phyloP scores from a whole-genome alignment of 2,888 invertebrate genomes.

The Drosophila koepferae region DNA sequence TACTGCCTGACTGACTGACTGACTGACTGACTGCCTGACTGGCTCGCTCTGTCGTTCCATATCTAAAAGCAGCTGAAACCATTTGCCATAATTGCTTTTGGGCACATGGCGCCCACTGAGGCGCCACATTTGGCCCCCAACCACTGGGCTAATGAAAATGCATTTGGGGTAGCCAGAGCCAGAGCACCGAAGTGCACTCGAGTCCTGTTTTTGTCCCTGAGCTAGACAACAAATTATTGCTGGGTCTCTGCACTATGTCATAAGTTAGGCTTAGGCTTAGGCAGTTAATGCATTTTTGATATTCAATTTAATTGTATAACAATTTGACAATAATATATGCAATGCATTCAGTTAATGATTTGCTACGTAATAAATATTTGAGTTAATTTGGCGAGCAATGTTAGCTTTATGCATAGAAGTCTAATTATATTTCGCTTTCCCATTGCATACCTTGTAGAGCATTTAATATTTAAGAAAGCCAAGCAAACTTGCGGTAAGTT shows the following conservation, averaged over 20 bases:
- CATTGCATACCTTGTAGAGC: slow-evolving; percentile 39
- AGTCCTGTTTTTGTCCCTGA: slow-evolving; percentile 9
- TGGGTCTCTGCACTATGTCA: neutral
- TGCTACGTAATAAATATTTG: neutral
- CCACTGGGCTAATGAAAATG: slow-evolving; percentile 61
- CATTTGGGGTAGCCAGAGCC: slow-evolving; percentile 15
- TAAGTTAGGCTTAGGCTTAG: neutral
- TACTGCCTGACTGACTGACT: neutral
- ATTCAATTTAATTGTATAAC: neutral
- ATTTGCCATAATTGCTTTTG: slow-evolving; percentile 68
- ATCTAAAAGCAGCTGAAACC: slow-evolving; percentile 23
- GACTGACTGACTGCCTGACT: slow-evolving; percentile 32
- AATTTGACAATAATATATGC: neutral
- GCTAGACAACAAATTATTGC: neutral
- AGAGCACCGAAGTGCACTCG: slow-evolving; percentile 19
- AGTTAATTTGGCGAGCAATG: neutral
- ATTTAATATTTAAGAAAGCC: neutral
- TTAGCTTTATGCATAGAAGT: no score
- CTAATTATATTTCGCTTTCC: neutral
- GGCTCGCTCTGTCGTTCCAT: neutral
- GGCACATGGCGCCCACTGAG: slow-evolving; percentile 49
- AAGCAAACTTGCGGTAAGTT: neutral
- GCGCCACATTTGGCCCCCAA: slow-evolving; percentile 21
- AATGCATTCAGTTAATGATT: neutral
- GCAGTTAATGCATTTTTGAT: neutral